Evolutionary conservation across 2,113 vertebrate species (phyloP).

Genomic region (Pluvianellus socialis): DNA sequence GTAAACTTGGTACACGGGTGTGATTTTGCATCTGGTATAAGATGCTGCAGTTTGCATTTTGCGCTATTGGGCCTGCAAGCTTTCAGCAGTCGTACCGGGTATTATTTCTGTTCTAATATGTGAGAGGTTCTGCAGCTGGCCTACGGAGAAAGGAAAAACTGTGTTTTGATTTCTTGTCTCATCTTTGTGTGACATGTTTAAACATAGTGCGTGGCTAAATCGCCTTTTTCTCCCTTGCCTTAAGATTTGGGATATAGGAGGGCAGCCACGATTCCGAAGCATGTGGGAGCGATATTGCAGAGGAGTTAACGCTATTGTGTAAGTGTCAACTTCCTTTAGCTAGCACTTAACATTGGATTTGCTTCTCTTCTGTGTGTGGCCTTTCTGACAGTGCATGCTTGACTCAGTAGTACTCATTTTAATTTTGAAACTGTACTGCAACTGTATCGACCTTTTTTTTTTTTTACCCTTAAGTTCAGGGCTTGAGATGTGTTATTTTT

Average conservation of each 20-base stretch:
- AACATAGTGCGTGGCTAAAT: neutral
- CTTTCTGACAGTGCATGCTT: neutral
- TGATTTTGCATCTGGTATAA: neutral
- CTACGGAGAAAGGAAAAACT: neutral
- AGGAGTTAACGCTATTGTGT: conserved; percentile 99
- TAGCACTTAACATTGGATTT: neutral
- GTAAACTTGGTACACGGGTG: neutral
- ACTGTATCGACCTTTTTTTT: neutral
- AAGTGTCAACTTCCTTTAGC: conserved; percentile 65
- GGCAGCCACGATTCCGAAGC: conserved; percentile 98
- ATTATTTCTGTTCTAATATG: neutral
- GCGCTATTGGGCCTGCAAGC: neutral
- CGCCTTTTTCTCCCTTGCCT: conserved; percentile 20
- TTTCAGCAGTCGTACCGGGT: neutral
- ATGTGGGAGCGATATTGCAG: conserved; percentile 99
- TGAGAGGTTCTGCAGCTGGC: neutral
- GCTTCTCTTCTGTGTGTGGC: neutral
- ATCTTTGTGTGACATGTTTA: neutral
- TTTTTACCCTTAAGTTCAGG: neutral
- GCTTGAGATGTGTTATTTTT: neutral
- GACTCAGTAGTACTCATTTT: neutral
- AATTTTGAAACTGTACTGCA: neutral
- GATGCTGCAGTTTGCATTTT: neutral
- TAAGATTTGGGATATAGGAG: conserved; percentile 99
- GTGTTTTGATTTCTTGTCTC: neutral